Evolutionary conservation across 1,140 invertebrate species (phyloP).

Genomic region (Drosophila kikkawai): DNA sequence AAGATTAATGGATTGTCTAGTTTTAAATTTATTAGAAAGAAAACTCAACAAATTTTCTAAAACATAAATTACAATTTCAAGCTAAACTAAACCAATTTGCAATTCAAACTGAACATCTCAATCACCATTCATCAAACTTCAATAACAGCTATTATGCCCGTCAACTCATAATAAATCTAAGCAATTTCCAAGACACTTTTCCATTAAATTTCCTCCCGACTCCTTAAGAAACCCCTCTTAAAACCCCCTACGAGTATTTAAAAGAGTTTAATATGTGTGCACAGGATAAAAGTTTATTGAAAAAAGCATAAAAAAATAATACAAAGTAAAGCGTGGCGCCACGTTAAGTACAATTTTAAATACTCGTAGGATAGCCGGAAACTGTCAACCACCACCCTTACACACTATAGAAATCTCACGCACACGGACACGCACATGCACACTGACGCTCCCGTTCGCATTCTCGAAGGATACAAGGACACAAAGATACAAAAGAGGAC

Average conservation of each 20-base stretch:
- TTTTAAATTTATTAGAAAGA: not conserved
- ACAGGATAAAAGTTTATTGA: conserved; percentile 64
- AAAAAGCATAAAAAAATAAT: conserved; percentile 62
- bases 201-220: not conserved
- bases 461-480: conserved; percentile 1
- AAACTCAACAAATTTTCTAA: not conserved
- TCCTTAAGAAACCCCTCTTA: not conserved
- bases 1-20: not conserved
- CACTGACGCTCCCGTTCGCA: not conserved
- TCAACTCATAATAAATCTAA: not conserved
- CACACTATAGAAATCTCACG: conserved; percentile 6
- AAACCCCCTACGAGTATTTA: conserved; percentile 64
- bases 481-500: conserved; percentile 2
- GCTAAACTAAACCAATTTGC: not conserved
- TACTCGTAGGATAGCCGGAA: conserved; percentile 53
- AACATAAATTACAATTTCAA: not conserved
- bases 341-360: conserved; percentile 65
- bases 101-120: not conserved
- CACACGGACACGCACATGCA: not conserved
- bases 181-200: not conserved
- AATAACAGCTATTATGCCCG: not conserved
- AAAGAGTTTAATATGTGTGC: conserved; percentile 36
- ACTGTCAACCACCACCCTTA: conserved; percentile 49
- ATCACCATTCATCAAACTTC: not conserved
- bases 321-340: conserved; percentile 34